phyloP scores from a whole-genome alignment of 2,888 invertebrate genomes.

The Liopterus haemorrhoidalis region DNA sequence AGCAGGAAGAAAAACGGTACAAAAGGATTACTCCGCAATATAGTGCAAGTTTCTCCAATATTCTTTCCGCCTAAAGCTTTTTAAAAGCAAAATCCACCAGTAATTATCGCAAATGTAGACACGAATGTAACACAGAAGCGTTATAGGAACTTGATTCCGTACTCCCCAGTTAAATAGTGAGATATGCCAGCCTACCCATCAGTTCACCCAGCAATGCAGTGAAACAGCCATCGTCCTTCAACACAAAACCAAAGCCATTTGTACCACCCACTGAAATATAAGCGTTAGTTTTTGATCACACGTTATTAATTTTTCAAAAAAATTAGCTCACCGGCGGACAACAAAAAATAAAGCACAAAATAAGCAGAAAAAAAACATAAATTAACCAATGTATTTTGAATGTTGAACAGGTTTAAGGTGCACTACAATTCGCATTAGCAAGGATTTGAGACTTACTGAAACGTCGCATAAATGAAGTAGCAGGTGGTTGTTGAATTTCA shows the following conservation, averaged over 20 bases:
- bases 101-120: too few species aligned
- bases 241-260: conserved; percentile 36
- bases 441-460: conserved; percentile 74
- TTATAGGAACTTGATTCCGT: conserved; percentile 13
- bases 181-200: conserved; percentile 38
- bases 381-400: background rate
- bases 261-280: conserved; percentile 21
- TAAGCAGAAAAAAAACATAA: background rate
- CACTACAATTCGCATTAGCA: too few species aligned
- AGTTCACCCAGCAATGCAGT: conserved; percentile 38
- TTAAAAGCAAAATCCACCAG: too few species aligned
- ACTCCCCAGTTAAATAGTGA: background rate
- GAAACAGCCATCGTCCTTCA: conserved; percentile 41
- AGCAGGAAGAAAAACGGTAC: too few species aligned
- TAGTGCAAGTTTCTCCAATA: too few species aligned
- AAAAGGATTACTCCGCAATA: too few species aligned
- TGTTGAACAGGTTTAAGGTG: conserved; percentile 10
- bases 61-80: too few species aligned
- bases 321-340: background rate
- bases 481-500: conserved; percentile 45
- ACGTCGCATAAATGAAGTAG: conserved; percentile 66
- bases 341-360: background rate
- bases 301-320: too few species aligned
- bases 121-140: too few species aligned
- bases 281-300: conserved; percentile 22